phyloP scores from a whole-genome alignment of 2,797 vertebrate species.

The Phrynocephalus vlangalii region DNA sequence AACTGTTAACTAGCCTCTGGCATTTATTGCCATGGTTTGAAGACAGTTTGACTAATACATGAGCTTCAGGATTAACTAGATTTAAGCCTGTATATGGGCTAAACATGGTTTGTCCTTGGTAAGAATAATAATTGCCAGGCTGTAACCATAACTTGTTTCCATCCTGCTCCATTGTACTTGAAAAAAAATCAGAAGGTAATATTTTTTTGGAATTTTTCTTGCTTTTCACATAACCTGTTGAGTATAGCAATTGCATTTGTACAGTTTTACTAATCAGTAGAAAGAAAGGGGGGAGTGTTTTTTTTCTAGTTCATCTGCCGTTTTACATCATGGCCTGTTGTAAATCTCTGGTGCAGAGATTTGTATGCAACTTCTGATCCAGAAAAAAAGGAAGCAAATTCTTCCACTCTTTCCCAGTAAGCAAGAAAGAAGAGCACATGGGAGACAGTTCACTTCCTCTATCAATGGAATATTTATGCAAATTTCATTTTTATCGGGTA shows the following conservation, averaged over 20 bases:
- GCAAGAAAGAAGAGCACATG: neutral
- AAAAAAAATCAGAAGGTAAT: neutral
- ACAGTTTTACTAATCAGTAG: neutral
- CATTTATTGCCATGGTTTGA: neutral
- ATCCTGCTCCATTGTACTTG: neutral
- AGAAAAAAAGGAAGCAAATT: neutral
- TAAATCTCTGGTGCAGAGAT: neutral
- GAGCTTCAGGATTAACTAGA: neutral
- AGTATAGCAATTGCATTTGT: too few species aligned
- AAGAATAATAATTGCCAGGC: too few species aligned
- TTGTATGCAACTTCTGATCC: too few species aligned
- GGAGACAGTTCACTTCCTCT: neutral
- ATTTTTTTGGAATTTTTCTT: neutral
- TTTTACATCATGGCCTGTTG: neutral
- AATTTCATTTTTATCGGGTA: neutral
- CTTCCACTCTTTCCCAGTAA: neutral
- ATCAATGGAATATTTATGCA: neutral
- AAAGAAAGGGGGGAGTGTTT: neutral
- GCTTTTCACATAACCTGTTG: too few species aligned
- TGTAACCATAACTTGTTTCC: neutral
- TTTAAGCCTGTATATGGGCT: neutral
- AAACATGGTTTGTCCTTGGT: neutral
- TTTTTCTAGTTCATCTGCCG: too few species aligned
- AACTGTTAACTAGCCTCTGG: neutral
- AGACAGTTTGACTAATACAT: neutral